phyloP scores from a whole-genome alignment of 2,888 invertebrate species.

The Mythimna impura region DNA sequence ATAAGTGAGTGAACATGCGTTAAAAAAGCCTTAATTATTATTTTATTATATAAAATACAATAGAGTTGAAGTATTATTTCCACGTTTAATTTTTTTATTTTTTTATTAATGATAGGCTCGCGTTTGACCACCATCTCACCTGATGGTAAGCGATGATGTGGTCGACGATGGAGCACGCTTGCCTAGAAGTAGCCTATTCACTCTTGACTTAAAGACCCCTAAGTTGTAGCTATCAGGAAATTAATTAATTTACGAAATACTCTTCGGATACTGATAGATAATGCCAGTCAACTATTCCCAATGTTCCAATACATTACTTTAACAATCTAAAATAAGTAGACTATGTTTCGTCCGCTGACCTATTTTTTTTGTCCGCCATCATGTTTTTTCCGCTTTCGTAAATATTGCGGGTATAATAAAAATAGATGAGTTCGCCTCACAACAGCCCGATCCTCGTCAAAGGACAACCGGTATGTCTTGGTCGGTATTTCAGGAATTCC shows the following conservation, averaged over 20 bases:
- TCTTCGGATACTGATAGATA: background rate
- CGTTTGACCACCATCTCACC: no score
- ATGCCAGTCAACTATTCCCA: conserved; percentile 1
- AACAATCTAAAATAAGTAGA: conserved; percentile 43
- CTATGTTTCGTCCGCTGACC: conserved; percentile 24
- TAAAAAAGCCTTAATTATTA: no score
- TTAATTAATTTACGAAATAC: background rate
- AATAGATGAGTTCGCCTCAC: conserved; percentile 62
- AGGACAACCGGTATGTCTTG: conserved; percentile 62
- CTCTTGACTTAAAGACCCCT: no score
- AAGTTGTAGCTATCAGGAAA: no score
- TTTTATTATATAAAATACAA: background rate
- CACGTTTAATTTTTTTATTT: no score
- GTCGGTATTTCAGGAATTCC: conserved; percentile 58
- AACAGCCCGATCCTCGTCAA: conserved; percentile 61
- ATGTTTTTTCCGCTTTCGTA: conserved; percentile 64
- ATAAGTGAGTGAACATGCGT: no score
- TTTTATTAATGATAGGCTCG: no score
- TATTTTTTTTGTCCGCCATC: conserved; percentile 45
- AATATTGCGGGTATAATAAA: conserved; percentile 66
- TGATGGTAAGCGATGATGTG: no score
- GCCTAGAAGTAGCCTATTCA: no score
- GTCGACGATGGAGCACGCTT: no score
- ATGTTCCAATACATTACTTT: conserved; percentile 27
- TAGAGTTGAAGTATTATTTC: background rate